These are phyloP conservation scores for Polydrusus cervinus DNA, from an alignment of 2,888 invertebrate genomes.

Conservation along the genomic window DNA sequence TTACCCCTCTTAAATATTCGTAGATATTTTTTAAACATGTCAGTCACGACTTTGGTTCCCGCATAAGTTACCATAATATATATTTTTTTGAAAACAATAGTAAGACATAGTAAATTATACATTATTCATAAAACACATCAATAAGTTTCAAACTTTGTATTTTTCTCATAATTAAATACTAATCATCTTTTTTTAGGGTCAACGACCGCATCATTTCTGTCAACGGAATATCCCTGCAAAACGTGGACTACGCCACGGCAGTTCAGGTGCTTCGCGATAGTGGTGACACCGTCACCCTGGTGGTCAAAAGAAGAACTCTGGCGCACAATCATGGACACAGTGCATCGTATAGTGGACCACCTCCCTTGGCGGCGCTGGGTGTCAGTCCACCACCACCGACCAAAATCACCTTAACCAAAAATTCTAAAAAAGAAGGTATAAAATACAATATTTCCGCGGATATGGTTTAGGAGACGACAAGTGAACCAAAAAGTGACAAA, in stretches of 20 bases:
- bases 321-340: slow-evolving; percentile 70
- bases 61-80: no score
- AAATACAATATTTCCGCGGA: no score
- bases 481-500: no score
- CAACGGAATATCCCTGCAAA: slow-evolving; percentile 96
- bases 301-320: slow-evolving; percentile 84
- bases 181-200: slow-evolving; percentile 79
- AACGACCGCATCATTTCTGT: slow-evolving; percentile 98
- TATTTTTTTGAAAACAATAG: no score
- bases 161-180: slow-evolving; percentile 10
- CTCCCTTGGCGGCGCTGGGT: slow-evolving; percentile 65
- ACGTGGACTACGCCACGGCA: slow-evolving; percentile 96
- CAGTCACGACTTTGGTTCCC: background rate
- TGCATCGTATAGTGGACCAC: slow-evolving; percentile 63
- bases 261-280: slow-evolving; percentile 93
- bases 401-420: slow-evolving; percentile 91
- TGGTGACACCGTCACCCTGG: slow-evolving; percentile 90
- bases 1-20: background rate
- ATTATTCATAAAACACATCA: background rate
- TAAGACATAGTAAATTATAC: background rate
- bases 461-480: no score
- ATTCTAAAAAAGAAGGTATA: slow-evolving; percentile 94
- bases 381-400: slow-evolving; percentile 74
- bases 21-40: background rate
- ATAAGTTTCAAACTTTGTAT: background rate